Percentiles rank a stretch among this genome's conserved stretches.
These are phyloP conservation scores for Zingel zingel DNA, from an alignment of 2,113 vertebrate genomes.

Conservation along the genomic window DNA sequence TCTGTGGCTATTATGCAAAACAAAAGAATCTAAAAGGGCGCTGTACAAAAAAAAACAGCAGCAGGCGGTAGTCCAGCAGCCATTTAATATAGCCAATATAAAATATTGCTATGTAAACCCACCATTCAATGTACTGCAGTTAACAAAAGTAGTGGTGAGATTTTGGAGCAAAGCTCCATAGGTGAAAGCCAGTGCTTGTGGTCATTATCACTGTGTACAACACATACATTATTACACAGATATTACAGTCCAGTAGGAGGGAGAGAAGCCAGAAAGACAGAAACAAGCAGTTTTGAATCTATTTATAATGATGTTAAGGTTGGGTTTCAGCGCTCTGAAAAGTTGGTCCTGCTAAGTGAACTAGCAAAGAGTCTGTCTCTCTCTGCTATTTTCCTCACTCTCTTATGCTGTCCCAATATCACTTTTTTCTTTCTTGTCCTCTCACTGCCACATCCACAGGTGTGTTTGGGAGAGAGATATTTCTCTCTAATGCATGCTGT, in stretches of 20 bases:
- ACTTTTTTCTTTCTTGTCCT: conserved; percentile 25
- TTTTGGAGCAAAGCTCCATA: neutral
- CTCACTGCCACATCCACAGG: conserved; percentile 33
- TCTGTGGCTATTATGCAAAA: conserved; percentile 36
- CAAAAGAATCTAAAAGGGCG: conserved; percentile 8
- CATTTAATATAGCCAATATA: too few species aligned
- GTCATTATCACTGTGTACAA: conserved; percentile 6
- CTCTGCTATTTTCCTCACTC: conserved; percentile 20
- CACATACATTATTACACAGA: conserved; percentile 1
- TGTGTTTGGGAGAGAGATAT: conserved; percentile 28
- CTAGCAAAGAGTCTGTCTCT: conserved; percentile 25
- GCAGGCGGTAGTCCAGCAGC: neutral
- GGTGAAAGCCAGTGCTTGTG: neutral
- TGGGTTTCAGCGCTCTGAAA: conserved; percentile 22
- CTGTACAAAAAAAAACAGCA: conserved; percentile 11
- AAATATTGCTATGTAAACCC: neutral
- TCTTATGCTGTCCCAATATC: conserved; percentile 18
- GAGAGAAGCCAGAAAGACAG: conserved; percentile 4
- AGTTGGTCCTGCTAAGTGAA: conserved; percentile 12
- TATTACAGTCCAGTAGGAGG: conserved; percentile 9
- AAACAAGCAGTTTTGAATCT: conserved; percentile 34
- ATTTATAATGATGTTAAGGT: conserved; percentile 23
- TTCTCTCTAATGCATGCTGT: conserved; percentile 25
- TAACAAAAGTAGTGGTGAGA: conserved; percentile 14
- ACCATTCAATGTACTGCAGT: neutral